Percentiles rank a stretch among this genome's conserved stretches.
phyloP scores from a whole-genome alignment of 2,797 vertebrate species.

The Natrix natrix region DNA sequence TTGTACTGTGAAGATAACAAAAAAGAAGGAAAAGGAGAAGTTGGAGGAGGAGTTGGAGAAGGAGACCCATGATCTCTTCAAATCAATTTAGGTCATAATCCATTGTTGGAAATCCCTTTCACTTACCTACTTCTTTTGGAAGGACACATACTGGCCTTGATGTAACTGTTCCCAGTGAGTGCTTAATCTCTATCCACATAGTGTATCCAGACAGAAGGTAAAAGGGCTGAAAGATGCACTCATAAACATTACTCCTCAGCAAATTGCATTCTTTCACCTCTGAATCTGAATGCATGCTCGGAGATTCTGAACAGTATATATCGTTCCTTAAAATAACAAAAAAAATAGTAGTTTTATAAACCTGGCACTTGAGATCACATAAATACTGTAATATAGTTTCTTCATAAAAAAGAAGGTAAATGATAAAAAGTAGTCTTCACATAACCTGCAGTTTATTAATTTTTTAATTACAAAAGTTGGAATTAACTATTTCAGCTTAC shows the following conservation, averaged over 20 bases:
- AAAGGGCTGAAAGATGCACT: conserved; percentile 81
- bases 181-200: conserved; percentile 86
- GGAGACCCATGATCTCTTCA: neutral
- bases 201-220: conserved; percentile 84
- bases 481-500: neutral
- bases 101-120: neutral
- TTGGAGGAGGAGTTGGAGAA: no score
- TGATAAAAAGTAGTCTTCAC: neutral
- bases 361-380: neutral
- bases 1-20: neutral
- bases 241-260: conserved; percentile 64
- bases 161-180: conserved; percentile 73
- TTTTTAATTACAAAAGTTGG: neutral
- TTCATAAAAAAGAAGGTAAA: neutral
- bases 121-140: conserved; percentile 85
- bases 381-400: neutral
- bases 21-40: neutral
- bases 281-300: conserved; percentile 63
- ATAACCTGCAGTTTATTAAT: neutral
- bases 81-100: neutral
- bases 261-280: conserved; percentile 70
- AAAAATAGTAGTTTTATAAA: neutral
- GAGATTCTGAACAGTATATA: conserved; percentile 76
- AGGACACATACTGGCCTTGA: conserved; percentile 81
- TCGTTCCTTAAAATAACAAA: conserved; percentile 71